These are phyloP conservation scores for Amphipoea lucens DNA, from an alignment of 2,888 invertebrate species.

Conservation along the genomic window DNA sequence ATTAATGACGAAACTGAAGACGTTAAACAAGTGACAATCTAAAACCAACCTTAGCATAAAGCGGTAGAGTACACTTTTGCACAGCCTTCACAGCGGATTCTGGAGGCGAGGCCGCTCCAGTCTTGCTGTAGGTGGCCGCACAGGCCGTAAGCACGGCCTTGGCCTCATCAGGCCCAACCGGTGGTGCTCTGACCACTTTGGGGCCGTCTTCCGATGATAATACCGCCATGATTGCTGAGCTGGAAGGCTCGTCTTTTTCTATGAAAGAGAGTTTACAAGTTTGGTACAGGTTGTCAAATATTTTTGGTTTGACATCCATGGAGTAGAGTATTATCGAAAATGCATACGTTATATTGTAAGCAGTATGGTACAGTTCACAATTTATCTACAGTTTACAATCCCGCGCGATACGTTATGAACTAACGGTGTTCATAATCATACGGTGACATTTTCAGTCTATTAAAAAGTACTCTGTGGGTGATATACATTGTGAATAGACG, in stretches of 20 bases:
- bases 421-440: too few relatives aligned
- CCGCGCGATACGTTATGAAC: too few relatives aligned
- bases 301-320: too few relatives aligned
- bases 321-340: too few relatives aligned
- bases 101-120: conserved; percentile 91
- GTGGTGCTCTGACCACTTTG: conserved; percentile 83
- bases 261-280: conserved; percentile 36
- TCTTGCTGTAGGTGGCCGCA: conserved; percentile 84
- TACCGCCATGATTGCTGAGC: conserved; percentile 88
- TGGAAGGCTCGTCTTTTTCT: conserved; percentile 87
- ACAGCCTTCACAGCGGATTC: conserved; percentile 91
- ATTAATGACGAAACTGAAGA: not conserved
- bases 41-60: conserved; percentile 92
- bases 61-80: conserved; percentile 92
- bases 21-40: not conserved
- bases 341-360: too few relatives aligned
- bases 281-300: too few relatives aligned
- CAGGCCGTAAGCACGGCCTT: conserved; percentile 83
- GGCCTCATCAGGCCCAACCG: conserved; percentile 85
- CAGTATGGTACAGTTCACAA: too few relatives aligned
- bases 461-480: too few relatives aligned
- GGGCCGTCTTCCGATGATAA: conserved; percentile 87
- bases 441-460: too few relatives aligned
- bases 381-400: too few relatives aligned
- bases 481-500: too few relatives aligned